phyloP scores from a whole-genome alignment of 2,113 vertebrate species.

The Ptilonorhynchus violaceus region DNA sequence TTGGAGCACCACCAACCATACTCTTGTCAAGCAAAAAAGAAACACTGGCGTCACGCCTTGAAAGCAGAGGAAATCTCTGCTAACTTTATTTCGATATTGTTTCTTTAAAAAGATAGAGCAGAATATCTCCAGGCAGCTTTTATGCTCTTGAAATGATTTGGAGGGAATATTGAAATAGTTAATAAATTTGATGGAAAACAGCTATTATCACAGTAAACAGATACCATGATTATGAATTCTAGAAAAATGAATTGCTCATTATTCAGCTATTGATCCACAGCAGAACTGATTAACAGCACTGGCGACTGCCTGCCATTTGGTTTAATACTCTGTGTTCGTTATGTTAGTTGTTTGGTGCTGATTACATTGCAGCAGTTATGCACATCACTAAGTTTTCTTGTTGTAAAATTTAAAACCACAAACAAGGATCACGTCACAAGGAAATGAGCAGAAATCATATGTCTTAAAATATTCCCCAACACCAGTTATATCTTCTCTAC shows the following conservation, averaged over 20 bases:
- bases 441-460: background rate
- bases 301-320: background rate
- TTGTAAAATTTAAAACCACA: background rate
- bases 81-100: background rate
- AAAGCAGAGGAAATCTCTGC: background rate
- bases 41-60: background rate
- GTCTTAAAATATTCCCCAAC: background rate
- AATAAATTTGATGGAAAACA: background rate
- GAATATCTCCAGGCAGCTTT: background rate
- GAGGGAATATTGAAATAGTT: background rate
- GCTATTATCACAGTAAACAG: background rate
- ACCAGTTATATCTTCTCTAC: background rate
- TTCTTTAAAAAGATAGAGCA: background rate
- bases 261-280: background rate
- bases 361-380: background rate
- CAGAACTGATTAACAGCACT: background rate
- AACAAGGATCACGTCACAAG: background rate
- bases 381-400: background rate
- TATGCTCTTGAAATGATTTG: background rate
- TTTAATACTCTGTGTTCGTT: background rate
- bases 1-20: background rate
- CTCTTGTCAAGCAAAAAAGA: background rate
- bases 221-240: slow-evolving; percentile 12
- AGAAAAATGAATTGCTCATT: background rate
- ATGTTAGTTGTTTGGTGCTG: background rate